Conservation (phyloP, 2,113 vertebrate species). For the Oncorhynchus clarkii region DNA sequence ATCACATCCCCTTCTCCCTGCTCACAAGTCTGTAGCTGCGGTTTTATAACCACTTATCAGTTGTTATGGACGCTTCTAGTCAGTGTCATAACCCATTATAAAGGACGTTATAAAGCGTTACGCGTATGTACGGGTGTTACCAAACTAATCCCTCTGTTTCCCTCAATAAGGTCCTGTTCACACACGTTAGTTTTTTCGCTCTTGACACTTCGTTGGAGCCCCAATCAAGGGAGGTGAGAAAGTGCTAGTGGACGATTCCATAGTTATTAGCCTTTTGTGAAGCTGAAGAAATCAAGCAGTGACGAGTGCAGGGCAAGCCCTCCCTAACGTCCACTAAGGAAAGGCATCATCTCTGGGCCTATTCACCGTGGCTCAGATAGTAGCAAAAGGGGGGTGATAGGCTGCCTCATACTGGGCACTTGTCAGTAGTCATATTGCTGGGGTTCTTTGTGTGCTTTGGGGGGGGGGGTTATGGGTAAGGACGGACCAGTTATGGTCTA, state of each 20-base stretch:
- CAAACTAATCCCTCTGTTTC: background rate
- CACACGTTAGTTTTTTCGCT: background rate
- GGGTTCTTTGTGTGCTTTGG: background rate
- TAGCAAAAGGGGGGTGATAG: no score
- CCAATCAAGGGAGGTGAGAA: conserved; percentile 1
- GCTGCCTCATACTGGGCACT: background rate
- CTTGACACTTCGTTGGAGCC: conserved; percentile 22
- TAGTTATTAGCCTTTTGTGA: conserved; percentile 10
- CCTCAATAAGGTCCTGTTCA: background rate
- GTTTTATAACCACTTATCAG: no score
- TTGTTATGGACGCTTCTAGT: no score
- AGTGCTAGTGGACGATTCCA: conserved; percentile 2
- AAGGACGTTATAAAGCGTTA: no score
- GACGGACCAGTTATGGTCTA: no score
- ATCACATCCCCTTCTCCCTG: no score
- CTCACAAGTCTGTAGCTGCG: no score
- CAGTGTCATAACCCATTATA: no score
- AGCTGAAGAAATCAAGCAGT: background rate
- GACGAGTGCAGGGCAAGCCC: background rate
- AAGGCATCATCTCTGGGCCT: background rate
- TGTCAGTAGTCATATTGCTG: background rate
- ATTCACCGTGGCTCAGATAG: background rate
- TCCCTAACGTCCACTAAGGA: background rate
- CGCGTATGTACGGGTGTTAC: no score
- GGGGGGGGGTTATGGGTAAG: no score